phyloP scores from a whole-genome alignment of 2,888 invertebrate genomes.

The Oxyscelio sp. region DNA sequence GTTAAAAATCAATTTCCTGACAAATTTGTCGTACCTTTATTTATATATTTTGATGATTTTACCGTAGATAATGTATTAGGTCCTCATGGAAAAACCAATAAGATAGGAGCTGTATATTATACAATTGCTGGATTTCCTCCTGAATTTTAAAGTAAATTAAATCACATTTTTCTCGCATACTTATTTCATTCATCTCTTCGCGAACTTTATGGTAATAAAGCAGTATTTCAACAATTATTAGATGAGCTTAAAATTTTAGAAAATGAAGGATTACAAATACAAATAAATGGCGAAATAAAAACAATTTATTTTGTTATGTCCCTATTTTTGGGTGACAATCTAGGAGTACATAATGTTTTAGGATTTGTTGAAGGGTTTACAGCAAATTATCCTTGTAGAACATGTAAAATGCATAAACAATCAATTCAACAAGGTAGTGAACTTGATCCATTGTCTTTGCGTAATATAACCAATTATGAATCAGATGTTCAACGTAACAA shows the following conservation, averaged over 20 bases:
- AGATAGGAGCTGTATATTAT: slow-evolving; percentile 55
- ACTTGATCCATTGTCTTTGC: slow-evolving; percentile 3
- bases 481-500: not conserved
- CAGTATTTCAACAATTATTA: slow-evolving; percentile 35
- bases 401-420: slow-evolving; percentile 49
- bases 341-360: slow-evolving; percentile 62
- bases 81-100: slow-evolving; percentile 16
- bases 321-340: slow-evolving; percentile 68
- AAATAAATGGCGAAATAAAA: slow-evolving; percentile 2
- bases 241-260: slow-evolving; percentile 27
- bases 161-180: slow-evolving; percentile 30
- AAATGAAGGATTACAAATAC: slow-evolving; percentile 13
- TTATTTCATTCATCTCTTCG: slow-evolving; percentile 36
- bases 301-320: slow-evolving; percentile 43
- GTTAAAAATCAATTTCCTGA: slow-evolving; percentile 31
- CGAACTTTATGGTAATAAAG: slow-evolving; percentile 28
- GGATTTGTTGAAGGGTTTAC: slow-evolving; percentile 67
- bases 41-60: slow-evolving; percentile 55
- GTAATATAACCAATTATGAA: slow-evolving; percentile 47
- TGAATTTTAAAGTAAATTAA: slow-evolving; percentile 19
- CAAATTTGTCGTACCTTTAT: slow-evolving; percentile 41
- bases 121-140: slow-evolving; percentile 37
- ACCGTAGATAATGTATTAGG: slow-evolving; percentile 42
- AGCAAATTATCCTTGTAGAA: slow-evolving; percentile 69
- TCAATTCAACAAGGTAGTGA: slow-evolving; percentile 19